Evolutionary conservation across 2,113 vertebrate species (phyloP).

Genomic region (Abramis brama): DNA sequence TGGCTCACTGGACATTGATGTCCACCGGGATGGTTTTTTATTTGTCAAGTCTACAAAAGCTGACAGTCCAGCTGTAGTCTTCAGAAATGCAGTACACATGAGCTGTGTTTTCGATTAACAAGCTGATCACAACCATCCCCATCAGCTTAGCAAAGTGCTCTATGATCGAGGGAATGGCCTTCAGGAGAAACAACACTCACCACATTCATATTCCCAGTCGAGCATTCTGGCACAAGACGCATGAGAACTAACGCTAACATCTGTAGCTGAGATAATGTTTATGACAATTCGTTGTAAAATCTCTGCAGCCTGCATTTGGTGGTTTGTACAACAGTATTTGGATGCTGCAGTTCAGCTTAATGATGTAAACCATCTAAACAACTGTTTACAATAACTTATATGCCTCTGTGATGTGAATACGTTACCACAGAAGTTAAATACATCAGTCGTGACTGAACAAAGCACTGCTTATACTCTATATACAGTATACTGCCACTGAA

Average conservation of each 20-base stretch:
- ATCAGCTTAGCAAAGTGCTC: not conserved
- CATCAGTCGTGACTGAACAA: not conserved
- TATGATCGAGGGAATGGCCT: not conserved
- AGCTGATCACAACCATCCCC: conserved; percentile 19
- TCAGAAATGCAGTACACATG: conserved; percentile 51
- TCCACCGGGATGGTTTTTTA: conserved; percentile 57
- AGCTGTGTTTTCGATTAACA: conserved; percentile 40
- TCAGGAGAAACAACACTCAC: conserved; percentile 5
- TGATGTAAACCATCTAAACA: not conserved
- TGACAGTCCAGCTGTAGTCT: conserved; percentile 59
- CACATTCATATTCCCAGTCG: conserved; percentile 26
- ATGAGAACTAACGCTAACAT: conserved; percentile 37
- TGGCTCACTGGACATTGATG: conserved; percentile 9
- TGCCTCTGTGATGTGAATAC: not conserved
- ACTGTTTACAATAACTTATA: not conserved
- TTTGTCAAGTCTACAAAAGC: conserved; percentile 49
- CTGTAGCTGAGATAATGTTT: not conserved
- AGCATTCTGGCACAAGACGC: conserved; percentile 11
- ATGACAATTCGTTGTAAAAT: not conserved
- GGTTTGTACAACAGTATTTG: not conserved
- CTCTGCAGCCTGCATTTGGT: not conserved
- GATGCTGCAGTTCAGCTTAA: not conserved
- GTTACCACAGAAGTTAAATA: not conserved
- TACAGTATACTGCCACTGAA: not conserved
- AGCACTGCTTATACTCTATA: not conserved